Percentiles rank a stretch among this genome's conserved stretches.
These are phyloP conservation scores for Pluvianellus socialis DNA, from an alignment of 2,113 vertebrate species.

Conservation along the genomic window DNA sequence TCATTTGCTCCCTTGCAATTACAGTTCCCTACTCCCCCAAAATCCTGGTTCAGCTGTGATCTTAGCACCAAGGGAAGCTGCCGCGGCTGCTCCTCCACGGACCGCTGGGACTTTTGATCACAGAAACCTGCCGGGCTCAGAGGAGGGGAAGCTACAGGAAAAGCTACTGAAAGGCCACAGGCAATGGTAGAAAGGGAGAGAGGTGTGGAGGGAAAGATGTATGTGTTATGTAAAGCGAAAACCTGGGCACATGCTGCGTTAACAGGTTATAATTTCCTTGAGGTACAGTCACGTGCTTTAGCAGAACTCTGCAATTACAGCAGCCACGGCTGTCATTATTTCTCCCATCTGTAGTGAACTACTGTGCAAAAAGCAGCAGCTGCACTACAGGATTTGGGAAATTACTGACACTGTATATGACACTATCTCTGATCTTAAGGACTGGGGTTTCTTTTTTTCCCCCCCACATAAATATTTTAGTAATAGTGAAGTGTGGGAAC, in stretches of 20 bases:
- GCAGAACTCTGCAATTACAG: slow-evolving; percentile 20
- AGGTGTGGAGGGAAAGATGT: neutral
- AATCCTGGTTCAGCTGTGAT: neutral
- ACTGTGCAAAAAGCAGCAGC: neutral
- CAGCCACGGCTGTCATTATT: neutral
- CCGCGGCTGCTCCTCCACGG: neutral
- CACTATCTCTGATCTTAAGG: neutral
- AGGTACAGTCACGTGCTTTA: neutral
- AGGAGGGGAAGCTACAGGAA: neutral
- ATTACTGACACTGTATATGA: neutral
- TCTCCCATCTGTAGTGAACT: neutral
- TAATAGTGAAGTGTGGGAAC: neutral
- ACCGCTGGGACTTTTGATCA: neutral
- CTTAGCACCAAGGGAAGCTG: neutral
- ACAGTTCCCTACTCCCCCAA: neutral
- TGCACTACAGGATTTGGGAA: neutral
- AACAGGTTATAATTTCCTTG: neutral
- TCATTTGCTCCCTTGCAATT: neutral
- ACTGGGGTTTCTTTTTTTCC: rapidly evolving
- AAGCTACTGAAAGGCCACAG: neutral
- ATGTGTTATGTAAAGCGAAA: neutral
- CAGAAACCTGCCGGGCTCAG: neutral
- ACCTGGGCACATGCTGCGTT: neutral
- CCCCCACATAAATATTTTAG: neutral
- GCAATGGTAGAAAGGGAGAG: neutral